A percentile compares a stretch with the other conserved stretches of the same genome.
These are phyloP conservation scores for Gymnogyps californianus DNA, from an alignment of 2,113 vertebrate species.

Conservation along the genomic window DNA sequence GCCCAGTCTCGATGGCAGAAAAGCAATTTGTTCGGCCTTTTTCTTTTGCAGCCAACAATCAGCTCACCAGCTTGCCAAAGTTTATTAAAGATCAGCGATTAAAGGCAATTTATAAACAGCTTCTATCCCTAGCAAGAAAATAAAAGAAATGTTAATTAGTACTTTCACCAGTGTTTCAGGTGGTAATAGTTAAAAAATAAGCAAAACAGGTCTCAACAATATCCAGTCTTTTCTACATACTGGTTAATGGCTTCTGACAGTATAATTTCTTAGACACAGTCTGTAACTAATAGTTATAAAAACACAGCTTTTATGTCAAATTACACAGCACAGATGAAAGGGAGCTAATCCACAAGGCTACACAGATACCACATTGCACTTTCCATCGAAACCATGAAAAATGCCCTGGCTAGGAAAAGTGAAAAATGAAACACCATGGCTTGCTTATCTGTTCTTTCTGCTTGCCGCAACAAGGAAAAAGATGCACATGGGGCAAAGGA, in stretches of 20 bases:
- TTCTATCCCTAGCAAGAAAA: background rate
- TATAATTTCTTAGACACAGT: background rate
- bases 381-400: background rate
- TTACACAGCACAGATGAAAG: background rate
- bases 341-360: background rate
- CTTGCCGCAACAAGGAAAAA: background rate
- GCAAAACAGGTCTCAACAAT: background rate
- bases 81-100: background rate
- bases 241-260: background rate
- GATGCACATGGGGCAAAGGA: background rate
- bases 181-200: background rate
- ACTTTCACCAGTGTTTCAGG: background rate
- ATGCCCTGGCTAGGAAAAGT: background rate
- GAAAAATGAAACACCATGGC: background rate
- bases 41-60: background rate
- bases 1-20: background rate
- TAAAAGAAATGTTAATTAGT: background rate
- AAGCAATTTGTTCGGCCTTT: background rate
- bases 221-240: background rate
- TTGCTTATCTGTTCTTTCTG: background rate
- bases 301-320: constrained; percentile 2
- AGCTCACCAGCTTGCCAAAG: background rate
- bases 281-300: background rate
- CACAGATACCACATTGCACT: background rate
- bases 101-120: background rate